phyloP scores from a whole-genome alignment of 2,797 vertebrate genomes.

The Otolemur crassicaudatus region DNA sequence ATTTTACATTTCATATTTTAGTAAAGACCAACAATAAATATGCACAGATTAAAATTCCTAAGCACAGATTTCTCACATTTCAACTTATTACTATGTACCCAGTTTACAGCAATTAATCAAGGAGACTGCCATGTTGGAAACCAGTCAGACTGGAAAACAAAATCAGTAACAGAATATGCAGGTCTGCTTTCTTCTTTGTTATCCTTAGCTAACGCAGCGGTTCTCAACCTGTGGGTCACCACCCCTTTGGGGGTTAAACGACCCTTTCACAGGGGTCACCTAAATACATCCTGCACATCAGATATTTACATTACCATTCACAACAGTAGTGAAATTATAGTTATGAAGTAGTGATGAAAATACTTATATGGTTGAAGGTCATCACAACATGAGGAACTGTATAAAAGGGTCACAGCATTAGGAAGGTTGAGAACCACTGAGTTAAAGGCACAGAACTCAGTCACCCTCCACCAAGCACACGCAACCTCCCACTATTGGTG shows the following conservation, averaged over 20 bases:
- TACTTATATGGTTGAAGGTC: too few species aligned
- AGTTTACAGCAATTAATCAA: neutral
- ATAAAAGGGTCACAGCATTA: too few species aligned
- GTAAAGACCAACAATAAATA: neutral
- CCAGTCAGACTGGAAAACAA: neutral
- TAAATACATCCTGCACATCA: too few species aligned
- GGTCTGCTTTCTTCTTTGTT: neutral
- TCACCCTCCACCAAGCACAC: rapidly evolving
- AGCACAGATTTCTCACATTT: neutral
- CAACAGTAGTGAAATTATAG: too few species aligned
- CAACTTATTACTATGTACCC: neutral
- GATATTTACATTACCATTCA: too few species aligned
- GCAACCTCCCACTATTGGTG: rapidly evolving
- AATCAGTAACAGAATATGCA: neutral
- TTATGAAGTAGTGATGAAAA: too few species aligned
- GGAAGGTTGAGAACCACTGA: too few species aligned
- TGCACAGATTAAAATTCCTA: neutral
- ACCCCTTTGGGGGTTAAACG: too few species aligned
- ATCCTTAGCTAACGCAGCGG: neutral
- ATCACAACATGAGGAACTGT: too few species aligned
- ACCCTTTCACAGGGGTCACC: too few species aligned
- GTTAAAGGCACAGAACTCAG: neutral
- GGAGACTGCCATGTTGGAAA: neutral
- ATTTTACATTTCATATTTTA: neutral
- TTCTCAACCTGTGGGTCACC: too few species aligned